Evolutionary conservation across 35 echinoderm and acorn worm species (phyloP).

Genomic region (Apostichopus japonicus): DNA sequence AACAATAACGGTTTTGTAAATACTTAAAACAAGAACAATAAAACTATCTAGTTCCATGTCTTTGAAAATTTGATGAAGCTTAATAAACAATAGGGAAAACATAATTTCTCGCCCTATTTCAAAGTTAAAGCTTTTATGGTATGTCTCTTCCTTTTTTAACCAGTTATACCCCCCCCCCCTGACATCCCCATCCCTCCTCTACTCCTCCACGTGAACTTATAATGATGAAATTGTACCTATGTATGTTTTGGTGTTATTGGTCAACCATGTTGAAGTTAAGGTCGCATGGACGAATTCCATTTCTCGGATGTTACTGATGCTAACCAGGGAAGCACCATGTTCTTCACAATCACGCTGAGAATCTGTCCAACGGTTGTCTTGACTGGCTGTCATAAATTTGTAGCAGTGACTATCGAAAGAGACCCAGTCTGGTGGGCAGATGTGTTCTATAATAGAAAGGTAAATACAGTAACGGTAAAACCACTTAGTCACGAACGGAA

Average conservation of each 20-base stretch:
- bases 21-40: too few relatives aligned
- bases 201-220: too few relatives aligned
- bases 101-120: too few relatives aligned
- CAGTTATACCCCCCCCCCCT: background rate
- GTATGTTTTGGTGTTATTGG: constrained; percentile 61
- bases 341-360: constrained; percentile 63
- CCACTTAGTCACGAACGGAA: too few relatives aligned
- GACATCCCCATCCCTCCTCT: background rate
- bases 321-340: constrained; percentile 73
- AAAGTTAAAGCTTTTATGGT: too few relatives aligned
- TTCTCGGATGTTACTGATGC: constrained; percentile 66
- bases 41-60: too few relatives aligned
- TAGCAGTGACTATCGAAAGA: constrained; percentile 73
- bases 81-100: too few relatives aligned
- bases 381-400: constrained; percentile 50
- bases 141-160: too few relatives aligned
- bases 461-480: too few relatives aligned
- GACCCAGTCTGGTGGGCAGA: constrained; percentile 64
- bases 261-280: constrained; percentile 75
- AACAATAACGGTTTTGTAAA: too few relatives aligned
- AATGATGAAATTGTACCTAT: constrained; percentile 57
- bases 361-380: constrained; percentile 68
- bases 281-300: constrained; percentile 83
- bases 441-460: background rate
- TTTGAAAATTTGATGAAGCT: too few relatives aligned